A percentile compares a stretch with the other conserved stretches of the same genome.
Conservation (phyloP, 2,113 vertebrate species). For the Callocephalon fimbriatum region DNA sequence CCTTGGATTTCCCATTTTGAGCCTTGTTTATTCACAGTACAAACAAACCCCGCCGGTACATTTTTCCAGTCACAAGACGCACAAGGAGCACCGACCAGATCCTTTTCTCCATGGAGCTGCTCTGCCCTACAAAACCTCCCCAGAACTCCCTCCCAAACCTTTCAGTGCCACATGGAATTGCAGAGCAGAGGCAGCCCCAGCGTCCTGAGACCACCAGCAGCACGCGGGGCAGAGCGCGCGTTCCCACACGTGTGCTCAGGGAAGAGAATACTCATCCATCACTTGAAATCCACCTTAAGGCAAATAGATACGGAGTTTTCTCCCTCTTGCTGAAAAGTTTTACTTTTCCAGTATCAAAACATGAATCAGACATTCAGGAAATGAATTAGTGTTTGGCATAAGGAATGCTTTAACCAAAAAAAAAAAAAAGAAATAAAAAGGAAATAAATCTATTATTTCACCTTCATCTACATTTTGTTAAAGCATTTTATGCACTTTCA, state of each 20-base stretch:
- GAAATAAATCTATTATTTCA: background rate
- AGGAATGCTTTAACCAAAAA: background rate
- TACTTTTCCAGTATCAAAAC: background rate
- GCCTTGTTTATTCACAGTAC: slow-evolving; percentile 23
- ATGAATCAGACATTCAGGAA: background rate
- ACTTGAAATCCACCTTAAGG: background rate
- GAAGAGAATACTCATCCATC: background rate
- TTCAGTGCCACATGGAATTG: accelerated
- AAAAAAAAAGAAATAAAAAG: background rate
- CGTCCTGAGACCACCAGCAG: accelerated
- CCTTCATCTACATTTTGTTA: background rate
- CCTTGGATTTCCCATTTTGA: background rate
- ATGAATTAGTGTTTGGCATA: background rate
- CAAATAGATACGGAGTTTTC: background rate
- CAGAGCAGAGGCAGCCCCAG: background rate
- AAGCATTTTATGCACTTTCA: background rate
- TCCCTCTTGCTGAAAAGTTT: background rate
- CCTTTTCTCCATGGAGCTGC: background rate
- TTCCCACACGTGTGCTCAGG: background rate
- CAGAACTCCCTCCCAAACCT: background rate
- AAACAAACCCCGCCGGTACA: background rate
- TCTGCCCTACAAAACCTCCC: background rate
- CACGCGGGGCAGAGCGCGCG: accelerated
- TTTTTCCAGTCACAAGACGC: background rate
- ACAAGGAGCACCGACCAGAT: background rate